phyloP scores from a whole-genome alignment of 1,140 invertebrate genomes.

The Pseudomyrmex cubaensis region DNA sequence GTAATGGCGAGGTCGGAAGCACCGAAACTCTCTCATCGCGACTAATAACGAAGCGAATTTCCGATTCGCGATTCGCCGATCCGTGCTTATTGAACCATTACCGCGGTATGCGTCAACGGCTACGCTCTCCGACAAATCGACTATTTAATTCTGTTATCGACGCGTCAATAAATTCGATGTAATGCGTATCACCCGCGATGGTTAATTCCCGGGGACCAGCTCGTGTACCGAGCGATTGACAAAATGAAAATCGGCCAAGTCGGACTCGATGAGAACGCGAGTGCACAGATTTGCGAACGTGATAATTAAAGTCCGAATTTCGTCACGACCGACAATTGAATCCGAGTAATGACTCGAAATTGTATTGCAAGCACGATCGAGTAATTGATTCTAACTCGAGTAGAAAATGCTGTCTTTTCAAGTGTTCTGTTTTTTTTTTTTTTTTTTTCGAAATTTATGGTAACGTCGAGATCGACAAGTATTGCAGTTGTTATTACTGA shows the following conservation, averaged over 20 bases:
- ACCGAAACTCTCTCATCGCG: slow-evolving; percentile 9
- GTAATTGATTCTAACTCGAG: neutral
- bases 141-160: slow-evolving; percentile 59
- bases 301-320: slow-evolving; percentile 50
- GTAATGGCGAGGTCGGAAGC: neutral
- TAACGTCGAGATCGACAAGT: neutral
- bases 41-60: slow-evolving; percentile 51
- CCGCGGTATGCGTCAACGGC: slow-evolving; percentile 22
- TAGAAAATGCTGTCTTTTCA: neutral
- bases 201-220: slow-evolving; percentile 28
- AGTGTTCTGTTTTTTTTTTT: neutral
- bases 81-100: slow-evolving; percentile 54
- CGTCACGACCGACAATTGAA: slow-evolving; percentile 28
- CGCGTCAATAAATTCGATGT: slow-evolving; percentile 54
- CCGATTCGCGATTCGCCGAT: slow-evolving; percentile 41
- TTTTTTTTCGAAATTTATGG: neutral
- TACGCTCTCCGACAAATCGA: slow-evolving; percentile 51
- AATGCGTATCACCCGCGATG: slow-evolving; percentile 35
- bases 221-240: slow-evolving; percentile 37
- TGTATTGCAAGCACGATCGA: neutral
- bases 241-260: slow-evolving; percentile 53
- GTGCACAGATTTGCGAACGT: slow-evolving; percentile 18
- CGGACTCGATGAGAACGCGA: slow-evolving; percentile 30
- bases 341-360: neutral
- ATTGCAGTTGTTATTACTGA: too few species aligned